Conservation (phyloP, 2,113 vertebrate species). For the Alaudala cheleensis region DNA sequence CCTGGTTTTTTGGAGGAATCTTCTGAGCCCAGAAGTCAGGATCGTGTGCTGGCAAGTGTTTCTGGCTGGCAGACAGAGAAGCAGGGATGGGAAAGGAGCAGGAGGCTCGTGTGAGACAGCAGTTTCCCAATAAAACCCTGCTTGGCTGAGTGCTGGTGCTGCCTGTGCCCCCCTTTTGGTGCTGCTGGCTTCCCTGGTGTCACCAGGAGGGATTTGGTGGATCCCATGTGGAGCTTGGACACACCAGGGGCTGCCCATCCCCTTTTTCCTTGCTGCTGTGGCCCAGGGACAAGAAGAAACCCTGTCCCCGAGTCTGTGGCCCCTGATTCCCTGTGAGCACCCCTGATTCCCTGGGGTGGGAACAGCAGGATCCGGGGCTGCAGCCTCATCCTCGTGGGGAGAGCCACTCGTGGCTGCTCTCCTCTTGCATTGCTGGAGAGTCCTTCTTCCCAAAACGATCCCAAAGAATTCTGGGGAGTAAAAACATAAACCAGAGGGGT, state of each 20-base stretch:
- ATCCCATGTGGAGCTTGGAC: not conserved
- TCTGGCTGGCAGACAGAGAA: not conserved
- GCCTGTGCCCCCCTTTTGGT: not conserved
- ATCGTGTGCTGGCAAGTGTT: not conserved
- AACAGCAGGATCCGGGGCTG: not conserved
- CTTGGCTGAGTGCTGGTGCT: accelerated
- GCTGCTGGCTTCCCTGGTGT: not conserved
- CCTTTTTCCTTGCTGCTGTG: not conserved
- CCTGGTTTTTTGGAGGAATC: not conserved
- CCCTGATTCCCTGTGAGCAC: not conserved
- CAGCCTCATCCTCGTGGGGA: not conserved
- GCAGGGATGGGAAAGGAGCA: not conserved
- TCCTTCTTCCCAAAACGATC: not conserved
- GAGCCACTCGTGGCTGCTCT: not conserved
- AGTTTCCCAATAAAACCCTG: not conserved
- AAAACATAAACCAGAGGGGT: not conserved
- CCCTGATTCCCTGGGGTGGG: not conserved
- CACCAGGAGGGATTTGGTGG: not conserved
- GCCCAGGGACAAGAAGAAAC: not conserved
- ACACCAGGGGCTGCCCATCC: not conserved
- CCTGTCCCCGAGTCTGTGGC: not conserved
- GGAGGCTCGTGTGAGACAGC: not conserved
- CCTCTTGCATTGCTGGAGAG: not conserved
- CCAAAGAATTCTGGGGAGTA: not conserved
- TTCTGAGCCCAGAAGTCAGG: not conserved